Evolutionary conservation across 2,797 vertebrate genomes (phyloP), one percentile per base, ranked within the genome.

Genomic region (Pristis pectinata): DNA sequence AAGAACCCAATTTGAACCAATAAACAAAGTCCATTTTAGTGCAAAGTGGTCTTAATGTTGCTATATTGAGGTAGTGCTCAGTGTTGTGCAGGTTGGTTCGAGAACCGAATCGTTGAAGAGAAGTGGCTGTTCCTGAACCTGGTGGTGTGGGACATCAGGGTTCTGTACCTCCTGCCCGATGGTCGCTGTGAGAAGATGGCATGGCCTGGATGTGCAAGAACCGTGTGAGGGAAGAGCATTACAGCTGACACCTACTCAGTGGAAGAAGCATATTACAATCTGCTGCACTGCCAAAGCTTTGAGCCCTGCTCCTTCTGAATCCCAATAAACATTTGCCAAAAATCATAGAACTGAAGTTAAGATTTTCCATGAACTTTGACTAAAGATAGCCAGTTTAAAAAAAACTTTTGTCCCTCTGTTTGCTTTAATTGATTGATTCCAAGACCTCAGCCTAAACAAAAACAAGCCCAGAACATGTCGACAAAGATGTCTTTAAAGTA

Each of bases 361-460:
- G 59, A 89, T 89, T 37, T 72, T 89, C 85, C 56, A 89, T 61
- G 85, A 91, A 91, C 5, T 17, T n/a, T 19, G 59, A 91, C 59
- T 67, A 67, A 64, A 89, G 56, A 89, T 61, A 89, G 56, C 15
- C 30, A n/a, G 15, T 61, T 89, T n/a, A 4, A 17, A 87, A 89
- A 34, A 82, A 82, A 10, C 53, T 27, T 89, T 91, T 91, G n/a
- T 37, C 15, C n/a, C 91, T 2, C 87, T 91, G 87, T 91, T 91
- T 64, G 22, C 15, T 91, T 91, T 91, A 91, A 64, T 91, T n/a
- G 61, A 72, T 64, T n/a, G 17, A 91, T 91, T 91, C 34, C 19
- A 61, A 64, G 56, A 91, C 85, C 30, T 89, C 85, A 61, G 56
- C 85, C 56, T 61, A 89, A 89, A 89, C 53, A 89, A 89, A 89